Base-by-base conservation (phyloP, 2,888 invertebrate genomes). In the Masnerella sp. region DNA sequence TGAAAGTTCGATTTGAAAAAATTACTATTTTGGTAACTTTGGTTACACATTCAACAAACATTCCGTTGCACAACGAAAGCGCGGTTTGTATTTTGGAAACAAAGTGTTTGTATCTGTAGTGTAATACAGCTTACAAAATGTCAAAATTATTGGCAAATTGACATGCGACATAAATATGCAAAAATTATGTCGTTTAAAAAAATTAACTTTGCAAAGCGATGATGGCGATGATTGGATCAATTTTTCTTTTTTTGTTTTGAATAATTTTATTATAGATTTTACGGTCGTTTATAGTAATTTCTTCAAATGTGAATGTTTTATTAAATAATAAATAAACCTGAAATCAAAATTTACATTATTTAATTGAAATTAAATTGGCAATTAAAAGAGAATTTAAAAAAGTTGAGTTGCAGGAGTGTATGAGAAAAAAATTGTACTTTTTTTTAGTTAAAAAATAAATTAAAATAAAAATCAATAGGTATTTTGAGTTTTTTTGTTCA, bases 1-100 rank as follows among this genome's bases (percentile, higher is more conserved):
- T 58, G 43, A 58, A 9, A 25, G 40, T 40, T 14, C 14, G 7
- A 36, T 43, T 70, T 61, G 70, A 70, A 64, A 70, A 65, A 65
- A 65, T 65, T 65, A 65, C 65, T 70, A 42, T 68, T 11, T n/a
- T 15, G 9, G 25, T 28, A 8, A 20, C 8, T 3, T n/a, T 12
- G 5, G 1, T 58, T 25, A 11, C 28, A 45, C 58, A 59, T 9
- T 14, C 8, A 45, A 12, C 54, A 59, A 59, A 36, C 45, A 47
- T 58, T 42, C 25, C n/a, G n/a, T 12, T 20, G 12, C 11, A 61
- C 42, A 58, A 9, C 22, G 14, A 56, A 56, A 56, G 56, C 49
- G 30, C 28, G 30, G 38, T n/a, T n/a, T n/a, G n/a, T n/a, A n/a
- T n/a, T n/a, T n/a, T n/a, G n/a, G n/a, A n/a, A n/a, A n/a, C n/a